Base-by-base conservation (phyloP, 2,797 vertebrate genomes). In the Sebastolobus alascanus region DNA sequence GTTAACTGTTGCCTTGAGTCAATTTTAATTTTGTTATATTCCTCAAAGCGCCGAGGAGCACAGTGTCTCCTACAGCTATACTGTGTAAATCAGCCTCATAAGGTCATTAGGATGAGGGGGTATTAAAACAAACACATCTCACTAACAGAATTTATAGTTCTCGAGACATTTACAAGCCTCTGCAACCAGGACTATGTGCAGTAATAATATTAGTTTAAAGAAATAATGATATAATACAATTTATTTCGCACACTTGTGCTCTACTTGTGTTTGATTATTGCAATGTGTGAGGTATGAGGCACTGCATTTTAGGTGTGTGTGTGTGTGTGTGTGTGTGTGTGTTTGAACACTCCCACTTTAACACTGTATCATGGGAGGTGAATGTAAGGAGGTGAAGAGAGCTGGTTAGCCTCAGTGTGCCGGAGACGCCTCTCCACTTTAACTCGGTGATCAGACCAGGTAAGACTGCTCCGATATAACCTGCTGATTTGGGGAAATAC, bases 311-410 rank as follows among this genome's bases (percentile, higher is more conserved):
- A 1, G 12, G 14, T 43, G 40, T 43, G 40, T 55, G 68, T 54
- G 55, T 29, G 40, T 43, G 40, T 55, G 68, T 54, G 55, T 29
- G 14, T 43, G 40, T 43, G 40, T 55, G 68, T 54, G 55, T 29
- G 61, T n/a, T 56, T 68, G 58, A 77, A 59, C 50, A 64, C 80
- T 85, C 80, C 75, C 71, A 76, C 66, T 66, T 55, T 20, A 84
- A 38, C 29, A 56, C 16, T 66, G 25, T 35, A 38, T 75, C 9
- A 68, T 56, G 60, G 81, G 65, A 74, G 22, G 35, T 78, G 71
- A 76, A 73, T 77, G 78, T 75, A 68, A 40, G 79, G 72, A 63
- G 61, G 22, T 20, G 40, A 13, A 46, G 54, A 18, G 73, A 46
- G 67, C 60, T 73, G 35, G 78, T 80, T 8, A 18, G 50, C 67